Evolutionary conservation across 2,888 invertebrate species (phyloP).

Genomic region (Sisyra terminalis): DNA sequence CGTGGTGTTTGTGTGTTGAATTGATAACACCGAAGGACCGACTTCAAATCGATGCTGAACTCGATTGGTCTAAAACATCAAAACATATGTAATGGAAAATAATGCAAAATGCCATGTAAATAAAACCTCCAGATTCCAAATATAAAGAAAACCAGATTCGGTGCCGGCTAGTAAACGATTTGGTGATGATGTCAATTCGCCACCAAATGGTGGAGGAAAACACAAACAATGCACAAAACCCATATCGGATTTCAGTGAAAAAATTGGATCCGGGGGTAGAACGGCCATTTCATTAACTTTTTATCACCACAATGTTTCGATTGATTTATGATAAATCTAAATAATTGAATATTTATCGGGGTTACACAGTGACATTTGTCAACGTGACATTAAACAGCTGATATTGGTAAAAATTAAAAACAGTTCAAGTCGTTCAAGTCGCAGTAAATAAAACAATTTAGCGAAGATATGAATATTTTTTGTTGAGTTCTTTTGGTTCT

Average conservation of each 20-base stretch:
- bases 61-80: conserved; percentile 47
- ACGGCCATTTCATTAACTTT: conserved; percentile 37
- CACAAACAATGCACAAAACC: conserved; percentile 54
- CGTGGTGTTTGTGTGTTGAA: conserved; percentile 41
- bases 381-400: too few species aligned
- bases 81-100: conserved; percentile 5
- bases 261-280: conserved; percentile 63
- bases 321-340: too few species aligned
- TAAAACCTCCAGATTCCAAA: conserved; percentile 61
- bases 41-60: conserved; percentile 46
- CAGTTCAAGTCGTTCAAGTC: too few species aligned
- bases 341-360: too few species aligned
- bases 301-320: too few species aligned
- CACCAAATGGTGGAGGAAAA: conserved; percentile 36
- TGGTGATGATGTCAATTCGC: conserved; percentile 28
- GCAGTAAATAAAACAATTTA: too few species aligned
- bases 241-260: conserved; percentile 54
- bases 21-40: conserved; percentile 43
- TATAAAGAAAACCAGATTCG: conserved; percentile 53
- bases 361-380: too few species aligned
- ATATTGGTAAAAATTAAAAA: too few species aligned
- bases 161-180: conserved; percentile 56
- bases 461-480: too few species aligned
- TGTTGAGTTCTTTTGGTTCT: too few species aligned
- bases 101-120: conserved; percentile 4